Percentiles rank a stretch among this genome's conserved stretches.
phyloP scores from a whole-genome alignment of 2,113 vertebrate species.

The Otis tarda region DNA sequence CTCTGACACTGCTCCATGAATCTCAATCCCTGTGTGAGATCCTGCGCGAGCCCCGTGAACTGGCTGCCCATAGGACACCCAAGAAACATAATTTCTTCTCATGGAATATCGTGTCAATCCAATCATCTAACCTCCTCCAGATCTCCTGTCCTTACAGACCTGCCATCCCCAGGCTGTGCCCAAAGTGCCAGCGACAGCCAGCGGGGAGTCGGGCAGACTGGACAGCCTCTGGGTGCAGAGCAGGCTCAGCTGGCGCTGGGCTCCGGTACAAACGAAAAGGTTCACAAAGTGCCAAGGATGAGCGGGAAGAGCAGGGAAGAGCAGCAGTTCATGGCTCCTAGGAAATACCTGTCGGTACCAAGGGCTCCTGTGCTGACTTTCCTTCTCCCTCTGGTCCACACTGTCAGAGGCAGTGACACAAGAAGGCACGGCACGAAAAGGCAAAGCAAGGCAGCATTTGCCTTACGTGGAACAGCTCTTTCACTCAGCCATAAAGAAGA shows the following conservation, averaged over 20 bases:
- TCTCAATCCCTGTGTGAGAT: not conserved
- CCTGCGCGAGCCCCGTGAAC: not conserved
- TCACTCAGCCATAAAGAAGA: not conserved
- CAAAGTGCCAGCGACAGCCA: not conserved
- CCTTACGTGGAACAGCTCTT: not conserved
- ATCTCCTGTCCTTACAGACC: not conserved
- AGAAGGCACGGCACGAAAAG: not conserved
- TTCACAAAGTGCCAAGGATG: not conserved
- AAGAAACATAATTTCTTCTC: not conserved
- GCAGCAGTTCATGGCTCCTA: not conserved
- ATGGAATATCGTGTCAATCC: not conserved
- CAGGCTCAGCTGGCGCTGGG: not conserved
- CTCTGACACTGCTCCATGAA: not conserved
- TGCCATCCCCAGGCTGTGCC: not conserved
- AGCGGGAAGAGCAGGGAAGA: not conserved
- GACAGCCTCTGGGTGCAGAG: not conserved
- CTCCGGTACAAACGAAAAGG: not conserved
- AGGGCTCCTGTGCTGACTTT: not conserved
- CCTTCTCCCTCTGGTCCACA: not conserved
- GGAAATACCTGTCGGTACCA: not conserved
- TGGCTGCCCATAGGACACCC: not conserved
- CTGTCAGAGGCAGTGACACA: not conserved
- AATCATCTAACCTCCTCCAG: not conserved
- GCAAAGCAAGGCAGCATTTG: not conserved
- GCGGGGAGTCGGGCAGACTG: fast-evolving